Conservation (phyloP, 2,888 invertebrate species). For the Drosophila planitibia region DNA sequence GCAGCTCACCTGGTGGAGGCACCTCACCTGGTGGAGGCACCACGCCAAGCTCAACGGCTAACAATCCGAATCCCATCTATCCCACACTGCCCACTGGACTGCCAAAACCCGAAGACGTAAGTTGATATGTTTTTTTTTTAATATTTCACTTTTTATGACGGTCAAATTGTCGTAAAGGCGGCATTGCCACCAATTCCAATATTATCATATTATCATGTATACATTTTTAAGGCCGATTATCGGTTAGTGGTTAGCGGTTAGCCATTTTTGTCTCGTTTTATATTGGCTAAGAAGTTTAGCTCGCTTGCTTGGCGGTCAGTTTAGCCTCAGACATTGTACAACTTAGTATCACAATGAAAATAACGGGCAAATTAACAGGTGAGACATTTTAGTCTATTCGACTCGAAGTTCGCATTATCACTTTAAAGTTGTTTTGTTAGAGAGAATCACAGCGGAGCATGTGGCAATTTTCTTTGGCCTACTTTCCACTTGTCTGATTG, state of each 20-base stretch:
- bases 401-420: background rate
- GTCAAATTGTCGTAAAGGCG: conserved; percentile 58
- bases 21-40: conserved; percentile 2
- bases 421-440: conserved; percentile 34
- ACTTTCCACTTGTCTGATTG: conserved; percentile 60
- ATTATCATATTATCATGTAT: conserved; percentile 16
- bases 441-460: conserved; percentile 57
- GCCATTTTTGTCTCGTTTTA: conserved; percentile 41
- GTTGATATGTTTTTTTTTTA: conserved; percentile 39
- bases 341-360: conserved; percentile 14
- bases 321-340: conserved; percentile 28
- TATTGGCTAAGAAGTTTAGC: conserved; percentile 24
- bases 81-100: conserved; percentile 81
- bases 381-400: conserved; percentile 18
- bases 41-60: conserved; percentile 19
- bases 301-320: conserved; percentile 25
- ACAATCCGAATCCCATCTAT: conserved; percentile 50
- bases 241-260: conserved; percentile 16
- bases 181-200: conserved; percentile 61
- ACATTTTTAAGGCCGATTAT: conserved; percentile 43
- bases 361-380: conserved; percentile 58
- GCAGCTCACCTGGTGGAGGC: conserved; percentile 13
- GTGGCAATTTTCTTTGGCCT: conserved; percentile 77
- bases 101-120: conserved; percentile 78
- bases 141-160: background rate